Base-by-base conservation (phyloP, 2,113 vertebrate genomes). In the Aldabrachelys gigantea region DNA sequence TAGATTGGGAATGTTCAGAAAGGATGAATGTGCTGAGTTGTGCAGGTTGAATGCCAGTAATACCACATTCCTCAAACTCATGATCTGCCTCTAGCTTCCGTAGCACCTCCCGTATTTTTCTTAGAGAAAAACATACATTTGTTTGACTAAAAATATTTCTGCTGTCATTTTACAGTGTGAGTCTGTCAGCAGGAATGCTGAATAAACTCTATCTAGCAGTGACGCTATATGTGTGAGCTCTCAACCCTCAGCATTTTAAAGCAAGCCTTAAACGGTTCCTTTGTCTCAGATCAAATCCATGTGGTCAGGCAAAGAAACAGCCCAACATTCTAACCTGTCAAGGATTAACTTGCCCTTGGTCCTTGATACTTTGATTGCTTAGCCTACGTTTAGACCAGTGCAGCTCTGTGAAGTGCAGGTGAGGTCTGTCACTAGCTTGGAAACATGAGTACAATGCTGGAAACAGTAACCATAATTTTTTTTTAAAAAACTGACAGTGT, bases 1-100 rank as follows among this genome's bases (percentile, higher is more conserved):
- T 59, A 80, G 87, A 52, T 38, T 59, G 93, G 95, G 90, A 89
- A 86, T 90, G 29, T 35, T 0, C 69, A 3, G 95, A 93, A 95
- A 80, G 82, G 90, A 56, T 2, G 22, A 72, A 44, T 0, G 0
- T 0, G 1, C 81, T 3, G 72, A 47, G 10, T 8, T 25, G 85
- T 91, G 88, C 88, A 53, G 82, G 54, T 5, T 1, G 62, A 24
- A 94, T 97, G 41, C 95, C 85, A 22, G 94, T 96, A 50, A 65
- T 50, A 5, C 92, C 85, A 4, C 92, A 91, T 97, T 96, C 94
- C 93, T 97, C 24, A 1, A 0, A 19, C 75, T 95, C 91, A 78
- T 1, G 7, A n/a, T 22, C 91, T 83, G 94, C 95, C 94, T 94
- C 96, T 82, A 89, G 62, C 89, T 88, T 53, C 69, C 24, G 7